Evolutionary conservation across 1,140 invertebrate genomes (phyloP).

Genomic region (Diachasma alloeum): DNA sequence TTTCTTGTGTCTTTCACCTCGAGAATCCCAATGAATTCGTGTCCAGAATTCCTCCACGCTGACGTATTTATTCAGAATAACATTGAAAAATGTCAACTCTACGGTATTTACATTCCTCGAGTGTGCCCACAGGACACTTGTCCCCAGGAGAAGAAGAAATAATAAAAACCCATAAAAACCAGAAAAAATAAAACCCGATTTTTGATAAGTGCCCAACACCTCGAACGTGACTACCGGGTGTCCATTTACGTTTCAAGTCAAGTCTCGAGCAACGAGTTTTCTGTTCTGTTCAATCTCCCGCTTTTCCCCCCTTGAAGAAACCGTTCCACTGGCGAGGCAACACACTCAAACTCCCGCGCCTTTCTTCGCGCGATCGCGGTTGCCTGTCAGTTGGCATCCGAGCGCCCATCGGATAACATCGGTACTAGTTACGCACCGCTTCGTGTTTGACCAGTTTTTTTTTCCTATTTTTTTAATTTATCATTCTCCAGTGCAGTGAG

Average conservation of each 20-base stretch:
- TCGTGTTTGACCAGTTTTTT: neutral
- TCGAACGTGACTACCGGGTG: conserved; percentile 28
- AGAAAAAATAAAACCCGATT: neutral
- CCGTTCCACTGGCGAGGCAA: conserved; percentile 15
- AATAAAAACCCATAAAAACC: neutral
- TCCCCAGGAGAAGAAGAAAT: neutral
- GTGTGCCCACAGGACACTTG: neutral
- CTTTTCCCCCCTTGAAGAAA: conserved; percentile 19
- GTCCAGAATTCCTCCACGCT: neutral
- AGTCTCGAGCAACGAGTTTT: conserved; percentile 21
- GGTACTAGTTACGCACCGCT: conserved; percentile 1
- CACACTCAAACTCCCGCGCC: conserved; percentile 51
- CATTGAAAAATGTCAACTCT: neutral
- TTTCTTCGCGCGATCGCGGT: conserved; percentile 54
- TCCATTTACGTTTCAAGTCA: conserved; percentile 27
- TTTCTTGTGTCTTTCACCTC: neutral
- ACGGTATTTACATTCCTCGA: neutral
- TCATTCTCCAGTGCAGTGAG: neutral
- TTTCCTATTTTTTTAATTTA: neutral
- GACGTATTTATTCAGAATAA: neutral
- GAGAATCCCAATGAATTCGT: neutral
- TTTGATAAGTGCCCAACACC: neutral
- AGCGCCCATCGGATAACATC: conserved; percentile 13
- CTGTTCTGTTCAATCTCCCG: conserved; percentile 16
- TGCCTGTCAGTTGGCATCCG: conserved; percentile 56